Base-by-base conservation (phyloP, 92 coral and sea anemone species). In the Ricordea florida region DNA sequence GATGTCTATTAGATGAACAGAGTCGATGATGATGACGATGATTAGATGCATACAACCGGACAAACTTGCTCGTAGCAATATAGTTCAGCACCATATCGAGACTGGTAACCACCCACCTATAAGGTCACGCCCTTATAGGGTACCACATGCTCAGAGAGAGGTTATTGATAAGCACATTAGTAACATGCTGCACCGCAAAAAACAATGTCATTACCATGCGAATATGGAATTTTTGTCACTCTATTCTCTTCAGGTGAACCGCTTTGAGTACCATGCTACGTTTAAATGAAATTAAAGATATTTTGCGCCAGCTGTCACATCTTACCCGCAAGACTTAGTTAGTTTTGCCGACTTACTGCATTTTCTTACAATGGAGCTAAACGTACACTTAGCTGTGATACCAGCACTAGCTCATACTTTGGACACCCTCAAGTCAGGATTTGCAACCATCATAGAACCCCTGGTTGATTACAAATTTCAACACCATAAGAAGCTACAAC, bases 211-310 rank as follows among this genome's bases (percentile, higher is more conserved):
- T 14, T 34, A 58, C 10, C 32, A 60, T 1, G 27, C 33, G 4
- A 41, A 27, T 49, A 17, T 74, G 70, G 81, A 74, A 10, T 74
- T 74, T 60, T 11, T 49, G 2, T 58, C 70, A 1, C 35, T 40
- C 0, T 74, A 57, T 13, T 22, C 80, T 1, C 30, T 50, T 0
- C 57, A 61, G 25, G 22, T 74, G 1, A 74, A 49, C 18, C 28
- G 66, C 69, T 1, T 16, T 42, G 37, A 33, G 56, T 10, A 2
- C 80, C 5, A 57, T 46, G n/a, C 48, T 58, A 40, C 79, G 69
- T 0, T 16, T 57, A 7, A 25, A 21, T 4, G 72, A 74, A 48
- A 60, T 61, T 5, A 51, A 74, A 42, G 72, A 61, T 50, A 49
- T 45, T 2, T 33, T 59, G 9, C 40, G 60, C 7, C 71, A 74